Percentiles rank a stretch among this genome's conserved stretches.
Conservation (phyloP, 2,888 invertebrate species). For the Zaprionus bogoriensis region DNA sequence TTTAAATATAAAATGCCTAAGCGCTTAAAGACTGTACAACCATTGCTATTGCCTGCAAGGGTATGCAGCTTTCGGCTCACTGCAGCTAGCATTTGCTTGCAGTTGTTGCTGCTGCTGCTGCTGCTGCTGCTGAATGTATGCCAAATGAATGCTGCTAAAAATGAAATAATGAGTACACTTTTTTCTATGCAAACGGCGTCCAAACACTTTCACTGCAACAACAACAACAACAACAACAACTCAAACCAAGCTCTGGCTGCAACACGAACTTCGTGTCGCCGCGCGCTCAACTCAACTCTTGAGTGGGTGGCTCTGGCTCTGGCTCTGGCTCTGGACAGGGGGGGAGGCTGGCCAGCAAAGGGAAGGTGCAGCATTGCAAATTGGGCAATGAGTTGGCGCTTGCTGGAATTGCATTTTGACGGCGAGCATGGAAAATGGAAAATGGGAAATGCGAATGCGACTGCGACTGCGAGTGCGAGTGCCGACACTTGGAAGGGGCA, state of each 20-base stretch:
- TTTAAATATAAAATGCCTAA: too few relatives aligned
- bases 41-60: too few relatives aligned
- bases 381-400: not conserved
- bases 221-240: not conserved
- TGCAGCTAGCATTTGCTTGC: not conserved
- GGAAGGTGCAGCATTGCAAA: not conserved
- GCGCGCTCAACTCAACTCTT: slow-evolving; percentile 39
- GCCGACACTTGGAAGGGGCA: too few relatives aligned
- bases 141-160: slow-evolving; percentile 50
- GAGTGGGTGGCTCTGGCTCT: too few relatives aligned
- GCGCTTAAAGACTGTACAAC: too few relatives aligned
- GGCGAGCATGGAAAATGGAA: not conserved
- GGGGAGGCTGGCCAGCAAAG: too few relatives aligned
- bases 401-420: not conserved
- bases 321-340: not conserved
- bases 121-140: slow-evolving; percentile 41
- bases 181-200: slow-evolving; percentile 37
- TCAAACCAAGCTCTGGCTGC: slow-evolving; percentile 27
- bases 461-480: not conserved
- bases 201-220: slow-evolving; percentile 59
- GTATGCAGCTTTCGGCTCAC: not conserved
- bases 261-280: slow-evolving; percentile 58
- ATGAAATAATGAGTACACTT: slow-evolving; percentile 59
- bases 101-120: slow-evolving; percentile 29
- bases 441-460: slow-evolving; percentile 17